These are phyloP conservation scores for Oryzias sinensis DNA, from an alignment of 2,797 vertebrate genomes.

Conservation along the genomic window DNA sequence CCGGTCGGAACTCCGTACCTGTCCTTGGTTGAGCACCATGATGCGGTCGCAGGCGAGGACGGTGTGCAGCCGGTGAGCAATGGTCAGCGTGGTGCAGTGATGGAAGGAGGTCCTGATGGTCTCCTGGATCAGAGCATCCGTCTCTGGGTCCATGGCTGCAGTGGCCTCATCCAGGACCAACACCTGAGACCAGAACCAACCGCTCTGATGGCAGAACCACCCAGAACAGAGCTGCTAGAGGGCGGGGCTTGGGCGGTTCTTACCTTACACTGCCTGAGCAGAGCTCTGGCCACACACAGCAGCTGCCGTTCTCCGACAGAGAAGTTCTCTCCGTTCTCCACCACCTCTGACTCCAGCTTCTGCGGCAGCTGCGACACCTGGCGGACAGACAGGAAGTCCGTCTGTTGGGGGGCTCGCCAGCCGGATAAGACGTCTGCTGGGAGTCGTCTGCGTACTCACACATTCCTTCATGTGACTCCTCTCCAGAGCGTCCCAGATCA, in stretches of 20 bases:
- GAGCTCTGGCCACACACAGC: conserved; percentile 67
- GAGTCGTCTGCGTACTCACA: conserved; percentile 73
- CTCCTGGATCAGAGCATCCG: conserved; percentile 89
- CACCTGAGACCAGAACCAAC: conserved; percentile 69
- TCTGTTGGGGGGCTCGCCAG: too few species aligned
- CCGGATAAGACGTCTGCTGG: neutral
- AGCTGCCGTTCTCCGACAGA: conserved; percentile 84
- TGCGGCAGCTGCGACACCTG: conserved; percentile 89
- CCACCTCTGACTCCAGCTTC: conserved; percentile 90
- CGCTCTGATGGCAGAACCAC: neutral
- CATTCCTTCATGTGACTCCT: conserved; percentile 96
- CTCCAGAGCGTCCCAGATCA: conserved; percentile 89
- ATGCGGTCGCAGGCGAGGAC: conserved; percentile 90
- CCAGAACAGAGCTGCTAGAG: too few species aligned
- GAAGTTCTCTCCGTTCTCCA: conserved; percentile 93
- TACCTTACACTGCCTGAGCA: conserved; percentile 90
- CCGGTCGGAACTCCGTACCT: conserved; percentile 70
- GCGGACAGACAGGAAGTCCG: neutral
- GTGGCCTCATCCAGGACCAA: conserved; percentile 93
- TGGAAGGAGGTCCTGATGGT: conserved; percentile 89
- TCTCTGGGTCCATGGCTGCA: conserved; percentile 91
- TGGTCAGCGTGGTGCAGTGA: conserved; percentile 91
- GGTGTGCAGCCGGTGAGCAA: conserved; percentile 89
- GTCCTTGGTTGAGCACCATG: conserved; percentile 92
- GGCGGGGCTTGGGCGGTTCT: neutral